Conservation (phyloP, 2,113 vertebrate species). For the Bolborhynchus lineola region DNA sequence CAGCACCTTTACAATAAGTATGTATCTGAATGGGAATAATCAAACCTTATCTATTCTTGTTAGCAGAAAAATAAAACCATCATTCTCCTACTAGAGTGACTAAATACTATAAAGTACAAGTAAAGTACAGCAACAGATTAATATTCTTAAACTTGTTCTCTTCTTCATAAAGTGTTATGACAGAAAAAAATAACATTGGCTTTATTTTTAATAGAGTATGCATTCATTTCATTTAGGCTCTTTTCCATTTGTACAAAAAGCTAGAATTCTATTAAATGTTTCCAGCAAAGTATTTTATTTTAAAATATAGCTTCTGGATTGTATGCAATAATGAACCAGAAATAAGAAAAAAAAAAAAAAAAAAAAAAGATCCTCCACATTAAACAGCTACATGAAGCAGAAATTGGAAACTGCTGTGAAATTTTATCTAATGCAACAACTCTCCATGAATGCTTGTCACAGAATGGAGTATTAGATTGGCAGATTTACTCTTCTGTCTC, state of each 20-base stretch:
- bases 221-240: neutral
- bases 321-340: neutral
- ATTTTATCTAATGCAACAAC: neutral
- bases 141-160: neutral
- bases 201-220: neutral
- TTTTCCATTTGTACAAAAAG: neutral
- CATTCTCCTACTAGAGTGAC: neutral
- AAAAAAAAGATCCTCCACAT: too few species aligned
- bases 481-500: slow-evolving; percentile 9
- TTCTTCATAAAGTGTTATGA: neutral
- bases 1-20: neutral
- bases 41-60: neutral
- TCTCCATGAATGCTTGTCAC: neutral
- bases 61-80: neutral
- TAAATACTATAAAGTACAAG: neutral
- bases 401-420: slow-evolving; percentile 32
- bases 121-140: neutral
- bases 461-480: neutral
- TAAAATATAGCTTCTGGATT: neutral
- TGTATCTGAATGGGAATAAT: neutral
- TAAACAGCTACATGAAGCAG: neutral
- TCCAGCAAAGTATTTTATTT: neutral
- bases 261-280: neutral
- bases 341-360: neutral
- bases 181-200: neutral